Evolutionary conservation across 2,113 vertebrate species (phyloP), one percentile per base, ranked within the genome.

Genomic region (Chaetura pelagica): DNA sequence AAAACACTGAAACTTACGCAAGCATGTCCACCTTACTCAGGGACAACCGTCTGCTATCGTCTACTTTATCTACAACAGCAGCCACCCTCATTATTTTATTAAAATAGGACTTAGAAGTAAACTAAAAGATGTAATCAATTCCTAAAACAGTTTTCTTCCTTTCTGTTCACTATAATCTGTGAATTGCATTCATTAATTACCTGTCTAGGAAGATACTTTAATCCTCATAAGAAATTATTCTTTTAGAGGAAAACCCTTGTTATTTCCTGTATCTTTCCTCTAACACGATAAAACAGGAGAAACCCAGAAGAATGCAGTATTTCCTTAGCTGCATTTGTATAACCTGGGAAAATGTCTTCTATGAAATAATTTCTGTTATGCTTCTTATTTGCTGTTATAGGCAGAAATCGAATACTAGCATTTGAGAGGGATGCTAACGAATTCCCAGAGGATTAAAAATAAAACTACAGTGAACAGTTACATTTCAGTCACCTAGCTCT

Each of bases 391-490:
- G 52, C 51, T 67, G 48, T 51, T 48, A 21, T 0, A 75, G 42
- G 59, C 48, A 81, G 38, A 26, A 52, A 77, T 90, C 84, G 68
- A 93, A 34, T 54, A 59, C 8, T 27, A 87, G 22, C 55, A 52
- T 94, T 63, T 58, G 72, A 89, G 57, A 96, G 34, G 21, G 51
- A 93, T 89, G 72, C 42, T 90, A 88, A 90, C 90, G 86, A 92
- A 90, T 86, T 93, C 83, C 83, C 88, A 67, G 38, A 15, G 34
- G 90, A 86, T 77, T 93, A 49, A 80, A 80, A 94, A 78, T 76
- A 87, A 85, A 95, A 61, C 79, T 84, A 30, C 51, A 78, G 84
- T 74, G 90, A 94, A 90, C 0, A 86, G 59, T n/a, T 84, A 86
- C 30, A 30, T 72, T 63, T 95, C 88, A 80, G 42, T n/a, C 87